Percentiles rank a stretch among this genome's conserved stretches.
phyloP scores from a whole-genome alignment of 2,888 invertebrate species.

The Colostygia pectinataria region DNA sequence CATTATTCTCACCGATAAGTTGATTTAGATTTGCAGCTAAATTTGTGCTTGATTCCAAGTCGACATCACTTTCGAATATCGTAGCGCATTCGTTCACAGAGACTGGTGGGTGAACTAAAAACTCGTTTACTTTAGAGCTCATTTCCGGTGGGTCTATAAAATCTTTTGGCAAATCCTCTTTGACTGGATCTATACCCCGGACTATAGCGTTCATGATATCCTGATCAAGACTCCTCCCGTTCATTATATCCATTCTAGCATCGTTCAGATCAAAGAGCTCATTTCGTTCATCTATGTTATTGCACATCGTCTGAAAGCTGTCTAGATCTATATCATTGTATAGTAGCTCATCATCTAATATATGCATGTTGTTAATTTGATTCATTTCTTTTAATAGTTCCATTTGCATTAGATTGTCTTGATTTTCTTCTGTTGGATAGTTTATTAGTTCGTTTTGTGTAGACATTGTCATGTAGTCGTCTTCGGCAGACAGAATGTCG shows the following conservation, averaged over 20 bases:
- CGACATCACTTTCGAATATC: conserved; percentile 76
- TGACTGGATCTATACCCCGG: conserved; percentile 50
- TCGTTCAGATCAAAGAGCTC: conserved; percentile 63
- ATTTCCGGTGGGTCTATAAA: conserved; percentile 55
- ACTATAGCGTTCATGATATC: conserved; percentile 56
- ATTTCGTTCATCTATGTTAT: conserved; percentile 61
- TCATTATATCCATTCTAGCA: conserved; percentile 51
- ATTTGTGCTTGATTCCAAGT: conserved; percentile 73
- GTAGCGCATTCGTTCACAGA: conserved; percentile 72
- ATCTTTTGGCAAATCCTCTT: conserved; percentile 64
- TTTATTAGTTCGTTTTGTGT: conserved; percentile 51
- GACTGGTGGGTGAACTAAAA: conserved; percentile 43
- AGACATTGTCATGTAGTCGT: conserved; percentile 69
- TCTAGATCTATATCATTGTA: conserved; percentile 75
- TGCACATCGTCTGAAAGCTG: conserved; percentile 66
- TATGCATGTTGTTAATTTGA: conserved; percentile 67
- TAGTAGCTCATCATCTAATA: conserved; percentile 68
- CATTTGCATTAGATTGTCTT: conserved; percentile 68
- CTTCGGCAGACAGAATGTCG: conserved; percentile 72
- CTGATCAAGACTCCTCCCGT: conserved; percentile 22
- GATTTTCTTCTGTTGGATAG: conserved; percentile 48
- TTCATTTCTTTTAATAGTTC: conserved; percentile 73
- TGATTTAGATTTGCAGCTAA: conserved; percentile 76
- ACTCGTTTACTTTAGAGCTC: conserved; percentile 39
- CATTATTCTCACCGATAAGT: conserved; percentile 72